Base-by-base conservation (phyloP, 1,140 invertebrate species). In the Eriosoma lanigerum region DNA sequence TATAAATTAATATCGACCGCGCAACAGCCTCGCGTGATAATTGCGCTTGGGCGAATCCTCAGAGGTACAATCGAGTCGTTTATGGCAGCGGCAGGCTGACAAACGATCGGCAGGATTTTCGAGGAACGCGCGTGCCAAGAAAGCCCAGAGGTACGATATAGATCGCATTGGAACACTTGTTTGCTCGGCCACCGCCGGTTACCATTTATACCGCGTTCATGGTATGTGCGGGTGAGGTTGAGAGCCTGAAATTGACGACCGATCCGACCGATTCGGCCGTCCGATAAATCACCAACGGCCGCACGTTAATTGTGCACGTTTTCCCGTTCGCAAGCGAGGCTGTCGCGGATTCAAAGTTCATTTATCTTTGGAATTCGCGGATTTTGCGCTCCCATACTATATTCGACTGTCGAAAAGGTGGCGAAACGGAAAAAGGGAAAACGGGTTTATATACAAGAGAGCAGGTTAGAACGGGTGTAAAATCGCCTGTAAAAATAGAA, bases 181-280 rank as follows among this genome's bases (percentile, higher is more conserved):
- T 38, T 62, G 26, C 29, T 17, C 8, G 54, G 54, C 19, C 1
- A 5, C 17, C n/a, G 54, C 15, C 54, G 54, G 54, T 9, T 19
- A 21, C 19, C 54, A 19, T 6, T 8, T 4, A 4, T 38, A 3
- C 13, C 13, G 52, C 52, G 52, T 2, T 54, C n/a, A n/a, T n/a
- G n/a, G n/a, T n/a, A n/a, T n/a, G n/a, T 38, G 32, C 32, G 32
- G 52, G 46, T 1, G 52, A 19, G 52, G 60, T 24, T 4, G 26
- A 62, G 60, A 12, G 62, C 32, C 32, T 44, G 62, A 38, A 66
- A 66, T 66, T 66, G 62, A 66, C 62, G 62, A 66, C 62, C 62
- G 32, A 66, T 66, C 32, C 62, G 32, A n/a, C 29, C 60, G 29
- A 64, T 64, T 38, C 62, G 19, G 62, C 32, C 24, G 29, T 8